phyloP scores from a whole-genome alignment of 2,888 invertebrate species.

The Drosophila longiperda region DNA sequence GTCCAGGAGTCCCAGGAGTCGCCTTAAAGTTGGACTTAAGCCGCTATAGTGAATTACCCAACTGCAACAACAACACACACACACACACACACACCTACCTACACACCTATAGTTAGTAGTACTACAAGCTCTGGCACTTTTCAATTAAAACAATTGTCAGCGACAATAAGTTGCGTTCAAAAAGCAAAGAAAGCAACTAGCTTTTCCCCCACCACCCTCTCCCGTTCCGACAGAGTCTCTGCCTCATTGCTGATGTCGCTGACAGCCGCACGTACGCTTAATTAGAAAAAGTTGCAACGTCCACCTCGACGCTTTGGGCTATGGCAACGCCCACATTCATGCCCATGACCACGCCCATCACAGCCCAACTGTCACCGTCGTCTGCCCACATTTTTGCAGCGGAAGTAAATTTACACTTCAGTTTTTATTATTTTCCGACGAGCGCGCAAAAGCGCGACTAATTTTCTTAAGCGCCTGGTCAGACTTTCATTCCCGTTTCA shows the following conservation, averaged over 20 bases:
- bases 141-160: slow-evolving; percentile 79
- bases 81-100: slow-evolving; percentile 1
- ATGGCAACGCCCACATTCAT: slow-evolving; percentile 16
- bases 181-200: slow-evolving; percentile 46
- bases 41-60: slow-evolving; percentile 25
- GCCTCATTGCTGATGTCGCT: slow-evolving; percentile 52
- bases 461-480: slow-evolving; percentile 63
- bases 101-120: background rate
- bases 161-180: slow-evolving; percentile 67
- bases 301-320: slow-evolving; percentile 42
- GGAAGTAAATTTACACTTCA: slow-evolving; percentile 78
- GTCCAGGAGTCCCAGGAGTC: slow-evolving; percentile 11
- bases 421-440: slow-evolving; percentile 77
- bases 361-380: slow-evolving; percentile 55
- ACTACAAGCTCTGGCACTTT: slow-evolving; percentile 44
- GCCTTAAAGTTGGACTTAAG: slow-evolving; percentile 42
- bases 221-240: background rate
- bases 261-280: slow-evolving; percentile 78
- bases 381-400: slow-evolving; percentile 62
- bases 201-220: background rate
- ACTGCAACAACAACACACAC: slow-evolving; percentile 8
- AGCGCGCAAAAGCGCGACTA: slow-evolving; percentile 69
- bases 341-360: slow-evolving; percentile 15
- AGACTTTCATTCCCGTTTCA: slow-evolving; percentile 31
- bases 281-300: slow-evolving; percentile 74